phyloP scores from a whole-genome alignment of 2,888 invertebrate genomes.

The Pollenia angustigena region DNA sequence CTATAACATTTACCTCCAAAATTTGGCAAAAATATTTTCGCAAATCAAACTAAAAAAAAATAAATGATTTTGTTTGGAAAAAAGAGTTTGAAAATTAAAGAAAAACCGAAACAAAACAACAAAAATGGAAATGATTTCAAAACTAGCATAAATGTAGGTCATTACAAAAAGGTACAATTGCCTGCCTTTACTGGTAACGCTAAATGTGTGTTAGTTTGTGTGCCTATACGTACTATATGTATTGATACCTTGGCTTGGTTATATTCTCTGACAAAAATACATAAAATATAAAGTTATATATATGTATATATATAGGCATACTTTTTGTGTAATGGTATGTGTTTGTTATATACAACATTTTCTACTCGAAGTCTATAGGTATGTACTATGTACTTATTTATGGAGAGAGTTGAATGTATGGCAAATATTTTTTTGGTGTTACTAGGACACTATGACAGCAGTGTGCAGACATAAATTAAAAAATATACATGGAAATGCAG shows the following conservation, averaged over 20 bases:
- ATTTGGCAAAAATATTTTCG: constrained; percentile 5
- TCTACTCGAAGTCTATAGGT: constrained; percentile 20
- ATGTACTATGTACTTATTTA: too few species aligned
- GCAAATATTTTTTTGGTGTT: constrained; percentile 73
- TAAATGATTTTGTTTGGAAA: not conserved
- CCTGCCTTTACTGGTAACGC: constrained; percentile 48
- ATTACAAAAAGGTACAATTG: constrained; percentile 69
- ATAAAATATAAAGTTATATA: constrained; percentile 29
- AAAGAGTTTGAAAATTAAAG: constrained; percentile 40
- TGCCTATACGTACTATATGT: constrained; percentile 37
- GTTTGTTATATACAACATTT: constrained; percentile 40
- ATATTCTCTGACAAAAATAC: constrained; percentile 24
- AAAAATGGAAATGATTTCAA: constrained; percentile 48
- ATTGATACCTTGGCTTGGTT: constrained; percentile 72
- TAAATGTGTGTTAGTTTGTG: constrained; percentile 6
- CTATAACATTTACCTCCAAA: constrained; percentile 48
- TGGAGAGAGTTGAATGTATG: constrained; percentile 40
- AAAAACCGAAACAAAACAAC: not conserved
- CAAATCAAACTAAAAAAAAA: not conserved
- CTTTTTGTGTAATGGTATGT: not conserved
- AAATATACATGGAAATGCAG: constrained; percentile 73
- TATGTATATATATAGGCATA: not conserved
- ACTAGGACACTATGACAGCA: constrained; percentile 75
- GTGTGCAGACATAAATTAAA: constrained; percentile 73
- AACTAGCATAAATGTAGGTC: constrained; percentile 69